Evolutionary conservation across 2,888 invertebrate species (phyloP).

Genomic region (Charanyca ferruginea): DNA sequence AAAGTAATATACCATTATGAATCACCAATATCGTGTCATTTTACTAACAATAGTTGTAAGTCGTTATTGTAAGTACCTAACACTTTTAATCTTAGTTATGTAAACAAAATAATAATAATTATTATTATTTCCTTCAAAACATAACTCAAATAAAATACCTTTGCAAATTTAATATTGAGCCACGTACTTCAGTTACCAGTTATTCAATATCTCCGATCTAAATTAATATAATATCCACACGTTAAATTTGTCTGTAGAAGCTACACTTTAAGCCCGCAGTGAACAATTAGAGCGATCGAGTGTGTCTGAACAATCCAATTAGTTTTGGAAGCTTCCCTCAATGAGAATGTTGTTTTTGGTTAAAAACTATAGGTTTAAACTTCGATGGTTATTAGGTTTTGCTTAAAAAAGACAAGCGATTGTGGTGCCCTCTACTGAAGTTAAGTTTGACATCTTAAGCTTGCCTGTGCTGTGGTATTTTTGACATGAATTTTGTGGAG

Average conservation of each 20-base stretch:
- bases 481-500: slow-evolving; percentile 25
- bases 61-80: too few species aligned
- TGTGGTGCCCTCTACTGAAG: slow-evolving; percentile 39
- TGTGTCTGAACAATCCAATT: slow-evolving; percentile 36
- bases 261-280: slow-evolving; percentile 12
- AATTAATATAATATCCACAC: slow-evolving; percentile 35
- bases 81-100: too few species aligned
- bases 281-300: slow-evolving; percentile 27
- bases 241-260: slow-evolving; percentile 18
- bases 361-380: slow-evolving; percentile 8
- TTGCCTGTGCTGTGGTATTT: slow-evolving; percentile 12
- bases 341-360: slow-evolving; percentile 13
- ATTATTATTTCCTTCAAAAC: slow-evolving; percentile 22
- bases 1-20: too few species aligned
- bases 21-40: too few species aligned
- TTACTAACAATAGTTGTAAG: too few species aligned
- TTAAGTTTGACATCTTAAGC: background rate
- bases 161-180: slow-evolving; percentile 36
- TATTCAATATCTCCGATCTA: slow-evolving; percentile 30
- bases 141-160: slow-evolving; percentile 25
- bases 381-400: background rate
- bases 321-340: slow-evolving; percentile 6
- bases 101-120: too few species aligned
- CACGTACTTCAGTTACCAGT: slow-evolving; percentile 3
- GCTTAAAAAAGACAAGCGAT: slow-evolving; percentile 22